phyloP scores from a whole-genome alignment of 2,113 vertebrate species.

The Rutilus rutilus region DNA sequence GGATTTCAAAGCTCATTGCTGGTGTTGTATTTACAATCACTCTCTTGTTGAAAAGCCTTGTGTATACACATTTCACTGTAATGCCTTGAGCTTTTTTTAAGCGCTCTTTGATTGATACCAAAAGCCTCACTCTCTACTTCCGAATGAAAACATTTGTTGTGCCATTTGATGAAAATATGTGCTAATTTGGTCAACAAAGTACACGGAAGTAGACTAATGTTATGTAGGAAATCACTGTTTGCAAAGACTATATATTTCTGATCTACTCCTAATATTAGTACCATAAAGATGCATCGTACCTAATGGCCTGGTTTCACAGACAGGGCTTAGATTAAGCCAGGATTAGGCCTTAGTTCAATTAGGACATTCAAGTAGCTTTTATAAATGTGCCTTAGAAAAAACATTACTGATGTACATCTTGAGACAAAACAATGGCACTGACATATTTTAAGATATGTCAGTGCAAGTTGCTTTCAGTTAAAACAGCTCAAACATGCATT shows the following conservation, averaged over 20 bases:
- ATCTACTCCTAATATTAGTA: background rate
- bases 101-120: constrained; percentile 47
- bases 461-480: no score
- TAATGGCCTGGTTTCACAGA: no score
- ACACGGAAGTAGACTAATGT: constrained; percentile 4
- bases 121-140: constrained; percentile 30
- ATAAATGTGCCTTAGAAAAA: no score
- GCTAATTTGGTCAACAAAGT: constrained; percentile 38
- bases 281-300: background rate
- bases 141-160: constrained; percentile 23
- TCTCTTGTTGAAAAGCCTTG: constrained; percentile 62
- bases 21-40: constrained; percentile 60
- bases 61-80: constrained; percentile 52
- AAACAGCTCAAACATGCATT: no score
- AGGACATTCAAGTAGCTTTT: no score
- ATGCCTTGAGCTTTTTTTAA: constrained; percentile 64
- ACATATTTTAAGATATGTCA: no score
- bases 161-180: constrained; percentile 31
- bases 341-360: no score
- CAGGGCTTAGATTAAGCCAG: no score
- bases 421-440: no score
- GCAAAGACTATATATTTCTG: background rate
- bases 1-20: constrained; percentile 58
- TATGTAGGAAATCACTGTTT: background rate
- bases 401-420: no score